These are phyloP conservation scores for Ctenicera cuprea DNA, from an alignment of 2,888 invertebrate genomes.

Conservation along the genomic window DNA sequence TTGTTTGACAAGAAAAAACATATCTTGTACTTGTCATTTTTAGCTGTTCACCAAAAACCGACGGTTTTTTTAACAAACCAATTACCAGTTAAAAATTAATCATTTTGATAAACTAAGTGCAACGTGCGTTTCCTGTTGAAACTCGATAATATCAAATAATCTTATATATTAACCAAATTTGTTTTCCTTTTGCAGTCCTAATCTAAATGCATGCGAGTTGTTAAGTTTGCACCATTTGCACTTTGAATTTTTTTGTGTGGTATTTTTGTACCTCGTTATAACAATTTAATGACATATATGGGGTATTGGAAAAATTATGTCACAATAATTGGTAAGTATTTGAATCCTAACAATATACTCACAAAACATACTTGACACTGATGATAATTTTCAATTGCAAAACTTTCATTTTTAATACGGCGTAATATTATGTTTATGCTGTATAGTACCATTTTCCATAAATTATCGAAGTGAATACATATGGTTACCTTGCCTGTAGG, in stretches of 20 bases:
- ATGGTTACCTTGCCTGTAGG: too few species aligned
- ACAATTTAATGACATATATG: conserved; percentile 63
- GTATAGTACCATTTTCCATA: too few species aligned
- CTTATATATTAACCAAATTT: background rate
- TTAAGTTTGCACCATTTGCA: conserved; percentile 36
- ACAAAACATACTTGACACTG: conserved; percentile 14
- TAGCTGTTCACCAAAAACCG: too few species aligned
- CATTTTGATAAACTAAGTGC: too few species aligned
- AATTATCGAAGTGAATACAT: too few species aligned
- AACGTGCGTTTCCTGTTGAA: too few species aligned
- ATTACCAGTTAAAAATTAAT: too few species aligned
- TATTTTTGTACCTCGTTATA: conserved; percentile 33
- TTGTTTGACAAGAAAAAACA: too few species aligned
- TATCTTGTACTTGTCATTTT: too few species aligned
- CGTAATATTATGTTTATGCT: too few species aligned
- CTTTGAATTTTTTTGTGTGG: conserved; percentile 43
- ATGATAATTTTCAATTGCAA: background rate
- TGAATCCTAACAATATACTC: conserved; percentile 51
- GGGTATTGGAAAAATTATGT: conserved; percentile 68
- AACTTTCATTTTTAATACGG: background rate
- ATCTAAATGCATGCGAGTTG: conserved; percentile 23
- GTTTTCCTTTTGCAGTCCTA: background rate
- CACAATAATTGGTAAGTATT: conserved; percentile 67
- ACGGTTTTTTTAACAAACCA: too few species aligned
- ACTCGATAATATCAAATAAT: background rate